Evolutionary conservation across 2,797 vertebrate species (phyloP).

Genomic region (Clarias laeviceps): DNA sequence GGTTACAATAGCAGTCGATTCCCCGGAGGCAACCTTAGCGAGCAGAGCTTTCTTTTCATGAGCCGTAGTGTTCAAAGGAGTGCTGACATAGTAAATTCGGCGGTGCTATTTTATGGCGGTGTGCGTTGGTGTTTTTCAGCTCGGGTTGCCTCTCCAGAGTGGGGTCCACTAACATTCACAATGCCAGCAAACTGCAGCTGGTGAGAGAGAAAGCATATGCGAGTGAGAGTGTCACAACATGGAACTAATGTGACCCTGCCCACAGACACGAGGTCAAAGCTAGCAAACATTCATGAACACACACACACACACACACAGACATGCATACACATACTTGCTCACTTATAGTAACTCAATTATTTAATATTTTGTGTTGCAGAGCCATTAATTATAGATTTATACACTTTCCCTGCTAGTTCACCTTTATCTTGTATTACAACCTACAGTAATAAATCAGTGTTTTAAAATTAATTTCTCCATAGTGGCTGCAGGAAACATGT

Average conservation of each 20-base stretch:
- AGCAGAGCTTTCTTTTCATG: conserved; percentile 48
- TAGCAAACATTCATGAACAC: conserved; percentile 34
- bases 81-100: conserved; percentile 45
- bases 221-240: conserved; percentile 41
- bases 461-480: not conserved
- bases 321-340: not conserved
- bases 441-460: not conserved
- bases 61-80: conserved; percentile 48
- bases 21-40: conserved; percentile 47
- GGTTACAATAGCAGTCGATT: conserved; percentile 10
- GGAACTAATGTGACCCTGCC: conserved; percentile 40
- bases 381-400: conserved; percentile 21
- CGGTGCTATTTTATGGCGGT: conserved; percentile 50
- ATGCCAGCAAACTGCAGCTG: conserved; percentile 52
- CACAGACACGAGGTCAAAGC: conserved; percentile 41
- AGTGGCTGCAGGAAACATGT: not conserved
- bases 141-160: conserved; percentile 55
- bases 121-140: conserved; percentile 51
- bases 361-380: conserved; percentile 11
- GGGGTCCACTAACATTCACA: conserved; percentile 43
- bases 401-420: conserved; percentile 10
- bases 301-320: conserved; percentile 8
- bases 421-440: not conserved
- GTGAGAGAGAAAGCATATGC: conserved; percentile 24
- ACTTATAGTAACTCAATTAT: conserved; percentile 23